Conservation (phyloP, 2,113 vertebrate species). For the Macquaria ambigua region DNA sequence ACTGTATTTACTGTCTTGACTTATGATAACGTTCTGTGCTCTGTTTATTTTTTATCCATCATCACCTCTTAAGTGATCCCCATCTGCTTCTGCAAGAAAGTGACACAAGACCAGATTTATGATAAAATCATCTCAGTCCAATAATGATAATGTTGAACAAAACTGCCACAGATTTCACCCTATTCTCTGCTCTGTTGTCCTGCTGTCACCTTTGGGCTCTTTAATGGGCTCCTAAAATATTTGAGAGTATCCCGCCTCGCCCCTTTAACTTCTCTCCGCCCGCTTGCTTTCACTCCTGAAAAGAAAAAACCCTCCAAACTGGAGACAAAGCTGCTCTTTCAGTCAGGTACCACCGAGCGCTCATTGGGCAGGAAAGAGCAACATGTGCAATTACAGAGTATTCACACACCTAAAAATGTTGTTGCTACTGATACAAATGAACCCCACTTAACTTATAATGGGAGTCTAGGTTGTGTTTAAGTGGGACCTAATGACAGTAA, state of each 20-base stretch:
- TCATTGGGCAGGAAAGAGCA: constrained; percentile 64
- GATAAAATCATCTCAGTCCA: neutral
- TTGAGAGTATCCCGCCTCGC: neutral
- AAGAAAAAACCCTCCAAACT: neutral
- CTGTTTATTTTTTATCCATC: neutral
- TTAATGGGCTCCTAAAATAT: constrained; percentile 4
- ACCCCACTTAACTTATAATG: constrained; percentile 11
- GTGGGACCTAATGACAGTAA: constrained; percentile 6
- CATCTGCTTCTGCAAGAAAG: neutral
- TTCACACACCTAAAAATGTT: constrained; percentile 36
- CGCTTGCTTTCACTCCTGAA: constrained; percentile 19
- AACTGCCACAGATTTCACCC: constrained; percentile 41
- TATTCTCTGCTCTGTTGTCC: neutral
- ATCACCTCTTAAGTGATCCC: neutral
- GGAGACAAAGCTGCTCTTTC: constrained; percentile 67
- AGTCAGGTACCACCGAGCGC: neutral
- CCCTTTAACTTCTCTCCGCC: neutral
- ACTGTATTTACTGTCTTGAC: neutral
- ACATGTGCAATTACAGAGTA: constrained; percentile 49
- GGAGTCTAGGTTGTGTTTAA: constrained; percentile 17
- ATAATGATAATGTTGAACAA: neutral
- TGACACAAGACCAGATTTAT: neutral
- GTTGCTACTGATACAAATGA: constrained; percentile 28
- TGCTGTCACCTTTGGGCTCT: constrained; percentile 2
- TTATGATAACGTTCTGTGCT: neutral